These are phyloP conservation scores for Hippocampus mohnikei DNA, from an alignment of 2,113 vertebrate species.

Conservation along the genomic window DNA sequence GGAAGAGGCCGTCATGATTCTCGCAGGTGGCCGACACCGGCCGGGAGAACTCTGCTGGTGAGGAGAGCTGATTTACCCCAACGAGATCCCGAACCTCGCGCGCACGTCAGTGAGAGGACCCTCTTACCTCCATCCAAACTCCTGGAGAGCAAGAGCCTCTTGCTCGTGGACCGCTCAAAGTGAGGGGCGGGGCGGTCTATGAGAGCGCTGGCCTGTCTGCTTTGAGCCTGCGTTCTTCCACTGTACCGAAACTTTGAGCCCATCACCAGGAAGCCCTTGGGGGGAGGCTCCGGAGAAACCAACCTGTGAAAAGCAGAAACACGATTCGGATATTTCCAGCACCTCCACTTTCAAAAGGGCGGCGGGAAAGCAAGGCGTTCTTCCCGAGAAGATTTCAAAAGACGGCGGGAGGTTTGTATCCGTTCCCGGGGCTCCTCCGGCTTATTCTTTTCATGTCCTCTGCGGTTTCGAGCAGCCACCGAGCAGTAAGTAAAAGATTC, in stretches of 20 bases:
- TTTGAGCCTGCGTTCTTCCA: conserved; percentile 94
- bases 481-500: not conserved
- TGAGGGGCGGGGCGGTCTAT: conserved; percentile 94
- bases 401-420: not conserved
- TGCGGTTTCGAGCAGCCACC: not conserved
- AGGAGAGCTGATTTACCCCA: conserved; percentile 2
- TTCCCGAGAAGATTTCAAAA: not conserved
- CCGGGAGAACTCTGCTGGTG: conserved; percentile 82
- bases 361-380: not conserved
- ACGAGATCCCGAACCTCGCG: not conserved
- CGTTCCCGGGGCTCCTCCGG: not conserved
- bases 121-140: conserved; percentile 92
- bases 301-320: conserved; percentile 68
- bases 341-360: not conserved
- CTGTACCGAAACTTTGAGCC: conserved; percentile 98
- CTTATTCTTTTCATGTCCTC: not conserved
- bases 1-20: conserved; percentile 78
- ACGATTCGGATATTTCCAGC: not conserved
- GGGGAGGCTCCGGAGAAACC: conserved; percentile 93
- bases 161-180: conserved; percentile 94
- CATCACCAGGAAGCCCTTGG: conserved; percentile 97
- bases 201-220: conserved; percentile 91
- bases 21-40: conserved; percentile 85
- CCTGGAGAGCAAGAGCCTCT: conserved; percentile 92
- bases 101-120: not conserved